Conservation (phyloP, 2,888 invertebrate genomes). For the Lasioglossum lativentre region DNA sequence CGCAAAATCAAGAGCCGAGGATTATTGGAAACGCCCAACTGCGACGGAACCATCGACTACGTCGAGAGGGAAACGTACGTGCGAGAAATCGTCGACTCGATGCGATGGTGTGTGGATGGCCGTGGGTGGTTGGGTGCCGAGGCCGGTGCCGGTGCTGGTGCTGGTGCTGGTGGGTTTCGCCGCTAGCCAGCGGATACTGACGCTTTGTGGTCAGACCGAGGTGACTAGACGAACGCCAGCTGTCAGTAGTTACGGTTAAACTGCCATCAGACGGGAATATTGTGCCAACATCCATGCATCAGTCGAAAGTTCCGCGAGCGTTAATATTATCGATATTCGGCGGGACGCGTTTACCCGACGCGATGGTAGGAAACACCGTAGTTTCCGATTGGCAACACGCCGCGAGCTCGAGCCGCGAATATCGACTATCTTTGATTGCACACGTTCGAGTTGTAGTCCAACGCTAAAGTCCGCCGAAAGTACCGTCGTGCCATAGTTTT, state of each 20-base stretch:
- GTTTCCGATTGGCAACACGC: conserved; percentile 3
- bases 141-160: neutral
- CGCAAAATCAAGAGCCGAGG: conserved; percentile 25
- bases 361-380: neutral
- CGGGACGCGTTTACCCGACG: neutral
- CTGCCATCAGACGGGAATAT: conserved; percentile 34
- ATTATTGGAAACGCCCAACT: conserved; percentile 55
- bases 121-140: neutral
- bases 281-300: conserved; percentile 8
- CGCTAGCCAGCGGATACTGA: conserved; percentile 38
- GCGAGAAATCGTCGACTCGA: neutral
- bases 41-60: conserved; percentile 17
- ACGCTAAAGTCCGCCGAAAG: neutral
- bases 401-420: neutral
- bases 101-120: neutral
- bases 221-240: conserved; percentile 40
- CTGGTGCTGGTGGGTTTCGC: conserved; percentile 6
- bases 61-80: conserved; percentile 4
- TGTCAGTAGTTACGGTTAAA: conserved; percentile 61
- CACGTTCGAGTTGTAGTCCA: neutral
- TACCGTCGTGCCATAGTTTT: neutral
- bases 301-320: conserved; percentile 18
- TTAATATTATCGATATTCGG: conserved; percentile 29
- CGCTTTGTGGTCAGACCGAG: conserved; percentile 59
- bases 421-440: conserved; percentile 1